Evolutionary conservation across 1,140 invertebrate genomes (phyloP).

Genomic region (Lethrus apterus): DNA sequence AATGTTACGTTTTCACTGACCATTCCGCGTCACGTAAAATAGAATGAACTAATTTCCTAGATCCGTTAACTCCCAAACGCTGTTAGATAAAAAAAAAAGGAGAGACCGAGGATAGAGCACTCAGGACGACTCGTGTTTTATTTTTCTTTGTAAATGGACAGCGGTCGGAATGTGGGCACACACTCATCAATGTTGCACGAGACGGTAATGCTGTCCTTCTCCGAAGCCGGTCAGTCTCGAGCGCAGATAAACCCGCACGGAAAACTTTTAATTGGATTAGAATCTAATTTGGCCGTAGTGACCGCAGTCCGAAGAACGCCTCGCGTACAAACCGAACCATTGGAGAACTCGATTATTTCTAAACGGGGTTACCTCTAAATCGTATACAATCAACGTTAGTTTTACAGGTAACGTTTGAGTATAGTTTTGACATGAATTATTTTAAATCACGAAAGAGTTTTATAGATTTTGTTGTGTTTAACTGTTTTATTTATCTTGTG

Average conservation of each 20-base stretch:
- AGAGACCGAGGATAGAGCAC: neutral
- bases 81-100: neutral
- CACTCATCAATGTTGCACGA: constrained; percentile 19
- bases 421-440: too few species aligned
- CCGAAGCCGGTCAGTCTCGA: neutral
- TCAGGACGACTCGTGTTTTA: constrained; percentile 9
- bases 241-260: constrained; percentile 26
- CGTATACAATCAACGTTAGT: constrained; percentile 5
- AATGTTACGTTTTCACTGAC: neutral
- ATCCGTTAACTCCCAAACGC: constrained; percentile 2
- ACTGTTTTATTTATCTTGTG: too few species aligned
- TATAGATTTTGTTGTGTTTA: too few species aligned
- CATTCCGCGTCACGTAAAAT: constrained; percentile 6
- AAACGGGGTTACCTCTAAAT: constrained; percentile 10
- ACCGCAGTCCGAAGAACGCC: constrained; percentile 25
- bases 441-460: too few species aligned
- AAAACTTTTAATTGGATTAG: constrained; percentile 41
- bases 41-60: constrained; percentile 14
- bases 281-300: constrained; percentile 39
- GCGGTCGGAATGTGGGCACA: constrained; percentile 15
- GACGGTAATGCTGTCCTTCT: constrained; percentile 10
- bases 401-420: neutral
- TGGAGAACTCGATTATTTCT: constrained; percentile 15
- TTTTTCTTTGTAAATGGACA: constrained; percentile 16
- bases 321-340: constrained; percentile 13